A percentile compares a stretch with the other conserved stretches of the same genome.
phyloP scores from a whole-genome alignment of 2,797 vertebrate genomes.

The Choloepus didactylus region DNA sequence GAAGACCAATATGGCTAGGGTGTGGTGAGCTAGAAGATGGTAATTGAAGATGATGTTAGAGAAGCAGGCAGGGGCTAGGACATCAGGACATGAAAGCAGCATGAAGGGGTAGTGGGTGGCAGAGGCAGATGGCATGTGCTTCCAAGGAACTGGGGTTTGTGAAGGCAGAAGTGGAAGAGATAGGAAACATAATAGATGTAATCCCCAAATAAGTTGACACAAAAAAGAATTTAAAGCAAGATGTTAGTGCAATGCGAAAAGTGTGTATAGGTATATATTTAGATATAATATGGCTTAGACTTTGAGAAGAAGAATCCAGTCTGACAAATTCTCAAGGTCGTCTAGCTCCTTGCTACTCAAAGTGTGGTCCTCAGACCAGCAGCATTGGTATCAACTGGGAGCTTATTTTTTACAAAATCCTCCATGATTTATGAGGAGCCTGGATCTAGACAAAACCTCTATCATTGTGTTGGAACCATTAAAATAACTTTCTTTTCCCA shows the following conservation, averaged over 20 bases:
- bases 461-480: background rate
- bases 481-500: background rate
- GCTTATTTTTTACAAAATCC: slow-evolving; percentile 54
- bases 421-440: background rate
- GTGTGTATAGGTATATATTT: background rate
- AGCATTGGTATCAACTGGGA: background rate
- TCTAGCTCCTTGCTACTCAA: background rate
- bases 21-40: background rate
- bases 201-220: slow-evolving; percentile 51
- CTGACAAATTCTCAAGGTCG: background rate
- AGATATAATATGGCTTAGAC: slow-evolving; percentile 30
- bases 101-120: background rate
- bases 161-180: slow-evolving; percentile 6
- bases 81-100: slow-evolving; percentile 31
- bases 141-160: background rate
- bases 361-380: background rate
- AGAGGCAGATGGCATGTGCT: slow-evolving; percentile 11
- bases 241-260: slow-evolving; percentile 47
- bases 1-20: background rate
- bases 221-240: slow-evolving; percentile 44
- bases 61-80: background rate
- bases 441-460: slow-evolving; percentile 50
- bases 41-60: background rate
- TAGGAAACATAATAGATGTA: background rate
- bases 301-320: slow-evolving; percentile 43